These are phyloP conservation scores for Podargus strigoides DNA, from an alignment of 2,797 vertebrate species.

Conservation along the genomic window DNA sequence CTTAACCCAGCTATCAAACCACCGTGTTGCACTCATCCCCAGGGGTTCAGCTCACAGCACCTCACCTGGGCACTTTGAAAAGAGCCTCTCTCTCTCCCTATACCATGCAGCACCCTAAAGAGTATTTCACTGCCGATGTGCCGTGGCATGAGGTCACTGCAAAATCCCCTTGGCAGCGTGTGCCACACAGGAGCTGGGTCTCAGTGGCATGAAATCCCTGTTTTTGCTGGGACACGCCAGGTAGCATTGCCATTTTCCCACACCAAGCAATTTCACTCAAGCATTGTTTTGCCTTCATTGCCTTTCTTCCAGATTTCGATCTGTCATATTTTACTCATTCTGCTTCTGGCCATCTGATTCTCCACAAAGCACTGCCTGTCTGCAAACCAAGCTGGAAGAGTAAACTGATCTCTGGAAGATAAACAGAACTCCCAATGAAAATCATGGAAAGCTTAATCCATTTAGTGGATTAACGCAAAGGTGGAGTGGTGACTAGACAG, in stretches of 20 bases:
- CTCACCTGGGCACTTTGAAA: rapidly evolving
- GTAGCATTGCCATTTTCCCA: not conserved
- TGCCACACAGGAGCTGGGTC: rapidly evolving
- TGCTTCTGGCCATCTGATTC: not conserved
- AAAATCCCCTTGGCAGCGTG: rapidly evolving
- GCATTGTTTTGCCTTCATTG: not conserved
- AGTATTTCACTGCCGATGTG: not conserved
- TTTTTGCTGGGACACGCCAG: not conserved
- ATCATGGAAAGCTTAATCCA: not conserved
- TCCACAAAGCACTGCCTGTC: not conserved
- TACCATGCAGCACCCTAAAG: not conserved
- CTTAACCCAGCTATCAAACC: not conserved
- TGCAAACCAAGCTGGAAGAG: not conserved
- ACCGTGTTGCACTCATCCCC: rapidly evolving
- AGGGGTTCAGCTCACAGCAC: not conserved
- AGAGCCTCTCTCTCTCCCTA: not conserved
- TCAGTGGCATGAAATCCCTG: rapidly evolving
- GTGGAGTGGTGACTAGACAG: not conserved
- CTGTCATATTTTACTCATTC: not conserved
- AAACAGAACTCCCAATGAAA: not conserved
- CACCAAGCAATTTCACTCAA: not conserved
- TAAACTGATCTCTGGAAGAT: not conserved
- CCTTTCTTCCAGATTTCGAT: not conserved
- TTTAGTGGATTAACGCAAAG: not conserved
- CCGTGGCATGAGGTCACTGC: rapidly evolving